Evolutionary conservation across 2,797 vertebrate genomes (phyloP), one percentile per base, ranked within the genome.

Genomic region (Mareca strepera): DNA sequence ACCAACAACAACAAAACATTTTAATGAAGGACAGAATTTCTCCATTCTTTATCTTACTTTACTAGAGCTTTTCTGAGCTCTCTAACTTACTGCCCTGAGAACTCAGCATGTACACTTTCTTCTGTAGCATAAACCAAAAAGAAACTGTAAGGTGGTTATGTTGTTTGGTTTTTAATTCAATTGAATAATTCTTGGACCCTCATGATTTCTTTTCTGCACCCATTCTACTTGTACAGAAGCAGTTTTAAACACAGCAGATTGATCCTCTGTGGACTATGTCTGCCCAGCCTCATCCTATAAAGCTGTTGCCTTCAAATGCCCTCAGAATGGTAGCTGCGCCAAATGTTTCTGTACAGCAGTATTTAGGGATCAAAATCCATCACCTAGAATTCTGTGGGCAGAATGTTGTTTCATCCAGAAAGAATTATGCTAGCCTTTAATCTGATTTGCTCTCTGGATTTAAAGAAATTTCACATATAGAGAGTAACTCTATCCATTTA

Each of bases 311-410:
- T 96, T 92, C 37, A 84, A 31, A 84, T 35, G 58, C 58, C 43
- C 39, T 52, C 90, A 79, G 77, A 92, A 93, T 81, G 41, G 11
- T 56, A 69, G 29, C 59, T 48, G 64, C 37, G 50, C 67, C 68
- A 84, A 70, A 91, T 26, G 33, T 59, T 89, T 46, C 79, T 74
- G 77, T 73, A 86, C n/a, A 89, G 64, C 64, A 75, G 52, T 35
- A 94, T 90, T 94, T 88, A 92, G 92, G 88, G 88, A 93, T 90
- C 67, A 96, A 86, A 93, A 94, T 93, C 43, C 68, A 92, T 81
- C 92, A 93, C 81, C 50, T 2, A 52, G 60, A 63, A 83, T 95
- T 94, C 67, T 92, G 52, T 53, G 43, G 44, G 68, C 82, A 82
- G 76, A 95, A 96, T 92, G 37, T 53, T 72, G 85, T 90, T 96